These are phyloP conservation scores for Podilymbus podiceps DNA, from an alignment of 2,113 vertebrate genomes.

Conservation along the genomic window DNA sequence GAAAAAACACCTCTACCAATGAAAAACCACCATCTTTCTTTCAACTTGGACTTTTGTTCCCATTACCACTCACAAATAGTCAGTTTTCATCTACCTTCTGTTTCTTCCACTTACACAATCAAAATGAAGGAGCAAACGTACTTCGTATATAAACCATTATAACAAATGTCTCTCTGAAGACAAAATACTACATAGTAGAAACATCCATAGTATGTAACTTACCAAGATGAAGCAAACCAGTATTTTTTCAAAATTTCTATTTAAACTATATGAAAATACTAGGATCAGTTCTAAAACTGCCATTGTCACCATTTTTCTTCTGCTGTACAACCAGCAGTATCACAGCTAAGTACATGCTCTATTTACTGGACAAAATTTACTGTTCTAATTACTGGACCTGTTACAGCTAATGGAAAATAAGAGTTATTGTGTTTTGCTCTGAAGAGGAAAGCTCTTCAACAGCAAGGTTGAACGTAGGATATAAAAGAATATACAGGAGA, in stretches of 20 bases:
- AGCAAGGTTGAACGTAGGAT: background rate
- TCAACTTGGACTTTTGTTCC: background rate
- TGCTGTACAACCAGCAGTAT: conserved; percentile 2
- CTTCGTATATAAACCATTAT: background rate
- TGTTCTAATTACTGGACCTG: conserved; percentile 49
- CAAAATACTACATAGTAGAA: background rate
- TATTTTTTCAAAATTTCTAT: background rate
- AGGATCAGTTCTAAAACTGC: background rate
- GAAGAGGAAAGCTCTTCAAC: conserved; percentile 3
- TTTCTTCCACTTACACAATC: background rate
- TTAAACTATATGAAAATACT: background rate
- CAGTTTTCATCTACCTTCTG: background rate
- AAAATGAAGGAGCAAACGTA: background rate
- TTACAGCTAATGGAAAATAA: conserved; percentile 38
- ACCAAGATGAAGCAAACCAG: background rate
- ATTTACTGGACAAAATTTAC: conserved; percentile 53
- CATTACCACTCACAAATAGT: background rate
- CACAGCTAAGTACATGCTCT: background rate
- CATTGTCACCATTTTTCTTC: conserved; percentile 27
- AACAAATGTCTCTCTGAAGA: background rate
- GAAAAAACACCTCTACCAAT: conserved; percentile 22
- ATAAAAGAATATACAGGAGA: background rate
- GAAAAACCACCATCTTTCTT: background rate
- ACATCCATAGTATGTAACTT: background rate
- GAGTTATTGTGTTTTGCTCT: conserved; percentile 13